phyloP scores from a whole-genome alignment of 2,888 invertebrate species.

The Caenorhabditis sp. region DNA sequence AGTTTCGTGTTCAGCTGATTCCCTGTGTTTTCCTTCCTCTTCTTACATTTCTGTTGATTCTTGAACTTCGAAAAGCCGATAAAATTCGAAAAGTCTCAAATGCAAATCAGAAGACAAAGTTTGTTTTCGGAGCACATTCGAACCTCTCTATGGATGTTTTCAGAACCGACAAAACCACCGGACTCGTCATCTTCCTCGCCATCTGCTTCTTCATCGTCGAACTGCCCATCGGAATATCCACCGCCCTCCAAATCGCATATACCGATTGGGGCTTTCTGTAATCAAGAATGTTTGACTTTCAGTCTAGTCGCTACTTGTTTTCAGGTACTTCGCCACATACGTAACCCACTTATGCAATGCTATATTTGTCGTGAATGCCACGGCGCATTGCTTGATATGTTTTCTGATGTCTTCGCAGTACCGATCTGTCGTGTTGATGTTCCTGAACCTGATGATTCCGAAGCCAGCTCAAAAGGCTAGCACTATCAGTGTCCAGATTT shows the following conservation, averaged over 20 bases:
- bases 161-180: slow-evolving; percentile 14
- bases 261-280: slow-evolving; percentile 14
- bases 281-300: neutral
- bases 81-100: slow-evolving; percentile 1
- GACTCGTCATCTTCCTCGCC: slow-evolving; percentile 36
- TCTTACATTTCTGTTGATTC: slow-evolving; percentile 22
- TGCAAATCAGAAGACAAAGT: neutral
- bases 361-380: neutral
- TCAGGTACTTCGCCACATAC: slow-evolving; percentile 11
- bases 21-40: slow-evolving; percentile 26
- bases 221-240: slow-evolving; percentile 23
- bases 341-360: slow-evolving; percentile 7
- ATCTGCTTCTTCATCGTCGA: slow-evolving; percentile 33
- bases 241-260: neutral
- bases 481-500: neutral
- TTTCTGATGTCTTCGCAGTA: slow-evolving; percentile 15
- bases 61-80: slow-evolving; percentile 26
- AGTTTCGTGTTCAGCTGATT: slow-evolving; percentile 11
- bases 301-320: neutral
- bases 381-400: slow-evolving; percentile 5
- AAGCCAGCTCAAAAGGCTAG: neutral
- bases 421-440: neutral
- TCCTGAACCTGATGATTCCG: neutral
- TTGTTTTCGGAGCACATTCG: neutral
- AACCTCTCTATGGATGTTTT: neutral